A percentile compares a stretch with the other conserved stretches of the same genome.
phyloP scores from a whole-genome alignment of 2,113 vertebrate genomes.

The Corythornis madagascariensis region DNA sequence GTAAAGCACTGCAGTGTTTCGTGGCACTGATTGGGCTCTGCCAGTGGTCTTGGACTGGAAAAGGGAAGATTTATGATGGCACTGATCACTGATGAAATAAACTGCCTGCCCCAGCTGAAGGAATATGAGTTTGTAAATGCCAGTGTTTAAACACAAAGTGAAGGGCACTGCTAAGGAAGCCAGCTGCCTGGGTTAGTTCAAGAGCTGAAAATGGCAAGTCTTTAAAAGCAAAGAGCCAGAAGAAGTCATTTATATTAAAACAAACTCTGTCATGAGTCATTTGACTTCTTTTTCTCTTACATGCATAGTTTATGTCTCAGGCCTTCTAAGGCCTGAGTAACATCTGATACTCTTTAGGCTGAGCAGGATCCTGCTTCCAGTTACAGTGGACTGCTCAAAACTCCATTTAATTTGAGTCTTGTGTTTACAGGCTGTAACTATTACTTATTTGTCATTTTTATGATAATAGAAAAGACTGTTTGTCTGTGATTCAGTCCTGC shows the following conservation, averaged over 20 bases:
- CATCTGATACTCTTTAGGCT: conserved; percentile 74
- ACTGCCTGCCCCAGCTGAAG: background rate
- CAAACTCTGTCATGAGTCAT: conserved; percentile 78
- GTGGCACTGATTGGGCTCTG: background rate
- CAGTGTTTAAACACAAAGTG: background rate
- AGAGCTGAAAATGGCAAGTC: conserved; percentile 52
- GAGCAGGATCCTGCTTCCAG: conserved; percentile 41
- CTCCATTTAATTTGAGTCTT: conserved; percentile 48
- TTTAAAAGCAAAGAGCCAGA: conserved; percentile 68
- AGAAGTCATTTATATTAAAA: conserved; percentile 73
- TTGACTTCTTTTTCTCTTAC: conserved; percentile 74
- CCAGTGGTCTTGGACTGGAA: background rate
- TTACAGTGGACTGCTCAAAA: conserved; percentile 20
- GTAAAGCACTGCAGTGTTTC: background rate
- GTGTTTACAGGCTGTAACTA: conserved; percentile 45
- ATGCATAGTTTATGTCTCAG: conserved; percentile 73
- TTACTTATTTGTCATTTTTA: conserved; percentile 66
- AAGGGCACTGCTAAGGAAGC: background rate
- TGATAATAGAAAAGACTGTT: conserved; percentile 46
- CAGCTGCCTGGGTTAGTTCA: conserved; percentile 39
- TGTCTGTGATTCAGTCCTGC: background rate
- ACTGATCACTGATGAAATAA: conserved; percentile 57
- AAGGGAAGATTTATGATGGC: conserved; percentile 22
- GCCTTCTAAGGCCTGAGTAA: conserved; percentile 62
- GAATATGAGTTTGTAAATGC: conserved; percentile 16